phyloP scores from a whole-genome alignment of 2,888 invertebrate species.

The Cataglyphis cursor region DNA sequence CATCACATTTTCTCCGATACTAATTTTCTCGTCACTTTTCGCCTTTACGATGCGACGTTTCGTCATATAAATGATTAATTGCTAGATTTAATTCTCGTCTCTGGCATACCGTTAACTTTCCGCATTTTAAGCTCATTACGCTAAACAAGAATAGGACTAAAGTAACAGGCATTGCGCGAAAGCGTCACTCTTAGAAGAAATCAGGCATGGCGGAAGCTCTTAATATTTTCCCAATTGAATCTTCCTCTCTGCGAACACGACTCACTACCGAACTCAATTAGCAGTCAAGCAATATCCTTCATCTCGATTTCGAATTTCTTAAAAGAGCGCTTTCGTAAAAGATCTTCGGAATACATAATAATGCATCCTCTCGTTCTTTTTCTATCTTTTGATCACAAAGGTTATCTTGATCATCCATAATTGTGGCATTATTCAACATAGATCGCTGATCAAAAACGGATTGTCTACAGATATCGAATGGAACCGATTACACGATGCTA shows the following conservation, averaged over 20 bases:
- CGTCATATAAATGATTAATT: not conserved
- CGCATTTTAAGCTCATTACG: conserved; percentile 10
- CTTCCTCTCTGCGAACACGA: conserved; percentile 50
- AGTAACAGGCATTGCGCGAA: conserved; percentile 9
- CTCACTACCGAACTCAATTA: conserved; percentile 52
- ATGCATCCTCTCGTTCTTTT: conserved; percentile 2
- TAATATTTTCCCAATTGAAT: conserved; percentile 65
- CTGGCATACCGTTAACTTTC: not conserved
- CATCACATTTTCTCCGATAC: not conserved
- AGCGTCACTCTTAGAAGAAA: not conserved
- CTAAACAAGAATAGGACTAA: not conserved
- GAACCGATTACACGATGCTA: not conserved
- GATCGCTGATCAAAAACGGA: not conserved
- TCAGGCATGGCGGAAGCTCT: conserved; percentile 38
- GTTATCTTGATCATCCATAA: conserved; percentile 52
- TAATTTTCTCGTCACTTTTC: not conserved
- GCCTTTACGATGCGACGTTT: not conserved
- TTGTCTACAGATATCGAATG: not conserved
- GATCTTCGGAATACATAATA: conserved; percentile 23
- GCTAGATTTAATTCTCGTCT: conserved; percentile 1
- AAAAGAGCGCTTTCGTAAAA: not conserved
- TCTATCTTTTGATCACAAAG: not conserved
- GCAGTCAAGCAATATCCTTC: conserved; percentile 12
- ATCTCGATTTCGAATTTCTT: conserved; percentile 23
- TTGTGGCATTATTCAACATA: conserved; percentile 9